Conservation (phyloP, 2,888 invertebrate genomes). For the Clitarchus hookeri region DNA sequence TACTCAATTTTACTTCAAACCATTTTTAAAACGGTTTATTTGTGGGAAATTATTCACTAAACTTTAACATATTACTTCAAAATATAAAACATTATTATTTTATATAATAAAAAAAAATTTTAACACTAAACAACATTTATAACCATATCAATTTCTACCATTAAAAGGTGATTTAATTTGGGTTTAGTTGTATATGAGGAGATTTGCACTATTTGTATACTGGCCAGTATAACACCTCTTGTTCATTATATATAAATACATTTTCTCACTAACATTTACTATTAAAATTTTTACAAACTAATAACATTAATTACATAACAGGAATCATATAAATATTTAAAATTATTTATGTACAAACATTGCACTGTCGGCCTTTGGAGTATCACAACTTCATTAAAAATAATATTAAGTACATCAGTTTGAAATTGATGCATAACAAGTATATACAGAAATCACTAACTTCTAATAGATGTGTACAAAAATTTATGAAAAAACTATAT, state of each 20-base stretch:
- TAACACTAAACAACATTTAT: too few relatives aligned
- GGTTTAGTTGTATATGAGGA: too few relatives aligned
- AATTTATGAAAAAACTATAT: not conserved
- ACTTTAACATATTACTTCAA: too few relatives aligned
- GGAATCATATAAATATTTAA: conserved; percentile 29
- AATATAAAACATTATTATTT: too few relatives aligned
- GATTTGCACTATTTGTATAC: not conserved
- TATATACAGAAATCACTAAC: not conserved
- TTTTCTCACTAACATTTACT: not conserved
- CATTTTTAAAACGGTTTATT: too few relatives aligned
- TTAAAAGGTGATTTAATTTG: too few relatives aligned
- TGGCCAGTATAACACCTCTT: not conserved
- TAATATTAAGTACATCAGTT: conserved; percentile 3
- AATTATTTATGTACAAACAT: conserved; percentile 41
- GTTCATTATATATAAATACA: not conserved
- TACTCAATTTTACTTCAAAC: too few relatives aligned
- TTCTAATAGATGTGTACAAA: not conserved
- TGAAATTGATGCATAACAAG: conserved; percentile 18
- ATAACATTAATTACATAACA: not conserved
- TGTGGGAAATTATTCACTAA: too few relatives aligned
- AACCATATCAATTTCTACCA: too few relatives aligned
- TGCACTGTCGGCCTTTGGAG: conserved; percentile 45
- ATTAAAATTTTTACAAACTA: not conserved
- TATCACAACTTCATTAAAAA: conserved; percentile 29
- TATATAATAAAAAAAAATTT: too few relatives aligned